Percentiles rank a stretch among this genome's conserved stretches.
Conservation (phyloP, 2,113 vertebrate species). For the Malurus melanocephalus region DNA sequence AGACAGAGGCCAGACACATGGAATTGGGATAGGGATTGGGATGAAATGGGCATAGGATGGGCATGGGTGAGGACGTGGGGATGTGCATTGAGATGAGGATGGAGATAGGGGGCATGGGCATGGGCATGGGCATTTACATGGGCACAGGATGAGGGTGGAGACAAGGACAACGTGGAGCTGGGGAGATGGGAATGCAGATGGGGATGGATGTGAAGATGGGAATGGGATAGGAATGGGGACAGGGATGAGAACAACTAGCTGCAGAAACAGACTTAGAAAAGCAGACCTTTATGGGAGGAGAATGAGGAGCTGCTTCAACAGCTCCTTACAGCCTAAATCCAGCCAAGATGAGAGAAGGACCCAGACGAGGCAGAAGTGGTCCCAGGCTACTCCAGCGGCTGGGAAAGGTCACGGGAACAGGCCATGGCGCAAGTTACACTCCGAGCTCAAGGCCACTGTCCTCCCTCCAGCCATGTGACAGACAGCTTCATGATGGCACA, state of each 20-base stretch:
- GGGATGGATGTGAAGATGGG: background rate
- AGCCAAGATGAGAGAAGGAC: background rate
- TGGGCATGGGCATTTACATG: no score
- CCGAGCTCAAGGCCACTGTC: background rate
- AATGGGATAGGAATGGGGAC: background rate
- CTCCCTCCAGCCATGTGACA: accelerated
- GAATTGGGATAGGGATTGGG: background rate
- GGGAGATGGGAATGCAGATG: background rate
- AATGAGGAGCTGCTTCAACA: background rate
- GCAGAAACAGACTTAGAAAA: background rate
- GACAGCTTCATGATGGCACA: accelerated
- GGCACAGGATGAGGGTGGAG: background rate
- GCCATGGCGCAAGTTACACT: accelerated
- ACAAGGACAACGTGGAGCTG: background rate
- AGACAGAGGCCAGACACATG: background rate
- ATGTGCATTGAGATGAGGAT: background rate
- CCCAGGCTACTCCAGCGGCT: background rate
- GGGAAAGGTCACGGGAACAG: background rate
- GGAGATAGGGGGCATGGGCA: no score
- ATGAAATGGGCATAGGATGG: background rate
- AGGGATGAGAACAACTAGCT: background rate
- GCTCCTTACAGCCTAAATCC: background rate
- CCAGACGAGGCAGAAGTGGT: background rate
- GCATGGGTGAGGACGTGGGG: background rate
- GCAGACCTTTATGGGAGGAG: background rate